Evolutionary conservation across 2,888 invertebrate genomes (phyloP).

Genomic region (Glaucopsyche alexis): DNA sequence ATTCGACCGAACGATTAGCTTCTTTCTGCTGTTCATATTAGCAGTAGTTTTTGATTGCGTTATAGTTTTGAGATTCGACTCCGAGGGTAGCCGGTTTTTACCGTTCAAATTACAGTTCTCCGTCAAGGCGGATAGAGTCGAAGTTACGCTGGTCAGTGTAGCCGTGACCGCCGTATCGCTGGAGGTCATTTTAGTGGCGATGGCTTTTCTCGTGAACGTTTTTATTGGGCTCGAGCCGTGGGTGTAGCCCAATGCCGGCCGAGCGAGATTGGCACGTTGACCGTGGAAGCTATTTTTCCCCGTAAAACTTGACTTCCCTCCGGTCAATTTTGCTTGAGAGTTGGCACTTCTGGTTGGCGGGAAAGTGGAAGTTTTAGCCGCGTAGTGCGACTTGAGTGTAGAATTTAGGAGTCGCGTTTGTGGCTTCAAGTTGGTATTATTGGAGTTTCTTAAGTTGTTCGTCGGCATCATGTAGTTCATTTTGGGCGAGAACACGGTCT

Average conservation of each 20-base stretch:
- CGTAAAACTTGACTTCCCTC: slow-evolving; percentile 62
- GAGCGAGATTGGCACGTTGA: slow-evolving; percentile 69
- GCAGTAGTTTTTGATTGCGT: slow-evolving; percentile 50
- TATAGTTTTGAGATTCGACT: slow-evolving; percentile 61
- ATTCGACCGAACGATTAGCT: slow-evolving; percentile 67
- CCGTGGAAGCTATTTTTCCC: slow-evolving; percentile 68
- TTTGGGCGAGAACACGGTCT: slow-evolving; percentile 67
- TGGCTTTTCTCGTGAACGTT: slow-evolving; percentile 63
- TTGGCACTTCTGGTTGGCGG: slow-evolving; percentile 73
- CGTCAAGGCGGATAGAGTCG: slow-evolving; percentile 67
- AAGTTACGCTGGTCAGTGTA: slow-evolving; percentile 61
- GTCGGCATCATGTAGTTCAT: slow-evolving; percentile 74
- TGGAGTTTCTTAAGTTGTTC: slow-evolving; percentile 66
- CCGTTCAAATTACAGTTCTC: slow-evolving; percentile 74
- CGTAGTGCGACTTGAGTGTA: slow-evolving; percentile 61
- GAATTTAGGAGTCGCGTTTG: slow-evolving; percentile 58
- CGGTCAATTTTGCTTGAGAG: slow-evolving; percentile 57
- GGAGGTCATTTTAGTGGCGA: slow-evolving; percentile 50
- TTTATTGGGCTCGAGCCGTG: slow-evolving; percentile 66
- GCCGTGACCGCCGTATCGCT: slow-evolving; percentile 55
- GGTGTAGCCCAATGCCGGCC: slow-evolving; percentile 60
- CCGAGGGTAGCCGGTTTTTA: slow-evolving; percentile 66
- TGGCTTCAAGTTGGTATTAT: slow-evolving; percentile 66
- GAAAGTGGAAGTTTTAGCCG: slow-evolving; percentile 70
- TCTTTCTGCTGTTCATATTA: slow-evolving; percentile 61